A percentile compares a stretch with the other conserved stretches of the same genome.
phyloP scores from a whole-genome alignment of 2,888 invertebrate species.

The Notocelia uddmanniana region DNA sequence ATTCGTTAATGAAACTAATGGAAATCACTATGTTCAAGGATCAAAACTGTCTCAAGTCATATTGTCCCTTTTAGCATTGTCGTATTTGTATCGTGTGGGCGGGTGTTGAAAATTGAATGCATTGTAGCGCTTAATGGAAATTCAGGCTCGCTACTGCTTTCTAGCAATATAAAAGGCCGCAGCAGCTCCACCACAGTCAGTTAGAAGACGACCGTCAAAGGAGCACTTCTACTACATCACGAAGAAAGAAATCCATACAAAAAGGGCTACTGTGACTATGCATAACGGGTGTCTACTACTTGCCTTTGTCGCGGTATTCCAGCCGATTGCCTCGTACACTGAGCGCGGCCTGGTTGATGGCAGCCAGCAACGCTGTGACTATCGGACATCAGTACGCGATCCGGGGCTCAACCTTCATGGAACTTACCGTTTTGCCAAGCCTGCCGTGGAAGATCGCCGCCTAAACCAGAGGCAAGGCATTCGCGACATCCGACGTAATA shows the following conservation, averaged over 20 bases:
- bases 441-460: conserved; percentile 48
- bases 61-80: conserved; percentile 46
- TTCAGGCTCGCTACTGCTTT: conserved; percentile 56
- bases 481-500: conserved; percentile 56
- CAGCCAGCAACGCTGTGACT: conserved; percentile 69
- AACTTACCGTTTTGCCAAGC: conserved; percentile 50
- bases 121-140: conserved; percentile 78
- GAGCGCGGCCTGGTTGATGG: conserved; percentile 76
- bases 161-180: conserved; percentile 69
- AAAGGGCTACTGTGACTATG: conserved; percentile 77
- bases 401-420: conserved; percentile 56
- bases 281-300: conserved; percentile 81
- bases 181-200: conserved; percentile 59
- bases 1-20: not conserved
- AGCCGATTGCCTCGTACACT: conserved; percentile 69
- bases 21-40: conserved; percentile 47
- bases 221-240: conserved; percentile 64
- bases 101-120: conserved; percentile 80
- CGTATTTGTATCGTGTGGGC: conserved; percentile 61
- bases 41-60: conserved; percentile 52
- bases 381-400: conserved; percentile 56
- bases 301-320: conserved; percentile 74
- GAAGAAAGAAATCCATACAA: conserved; percentile 57
- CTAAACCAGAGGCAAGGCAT: conserved; percentile 50
- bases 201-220: conserved; percentile 70